Conservation (phyloP, 2,797 vertebrate species). For the Sylvia borin region DNA sequence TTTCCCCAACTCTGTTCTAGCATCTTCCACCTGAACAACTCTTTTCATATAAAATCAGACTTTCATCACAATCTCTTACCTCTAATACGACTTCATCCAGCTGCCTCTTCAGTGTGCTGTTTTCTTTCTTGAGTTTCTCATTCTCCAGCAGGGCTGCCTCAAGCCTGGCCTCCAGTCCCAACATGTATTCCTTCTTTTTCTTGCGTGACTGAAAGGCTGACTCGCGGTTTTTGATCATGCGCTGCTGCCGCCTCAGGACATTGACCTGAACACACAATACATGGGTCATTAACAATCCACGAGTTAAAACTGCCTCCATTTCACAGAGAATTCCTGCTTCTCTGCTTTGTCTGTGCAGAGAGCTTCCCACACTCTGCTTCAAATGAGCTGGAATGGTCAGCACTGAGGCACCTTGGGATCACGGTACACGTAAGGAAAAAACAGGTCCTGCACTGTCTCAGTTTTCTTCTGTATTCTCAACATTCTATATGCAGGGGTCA, state of each 20-base stretch:
- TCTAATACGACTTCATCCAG: slow-evolving; percentile 89
- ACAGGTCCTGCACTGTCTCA: not conserved
- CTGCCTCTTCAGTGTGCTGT: slow-evolving; percentile 88
- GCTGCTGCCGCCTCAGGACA: slow-evolving; percentile 88
- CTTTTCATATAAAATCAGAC: not conserved
- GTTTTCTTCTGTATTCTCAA: not conserved
- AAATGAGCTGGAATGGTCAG: not conserved
- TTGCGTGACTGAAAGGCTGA: slow-evolving; percentile 93
- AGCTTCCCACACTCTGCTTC: not conserved
- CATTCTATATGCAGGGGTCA: not conserved
- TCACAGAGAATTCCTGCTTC: not conserved
- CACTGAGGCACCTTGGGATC: not conserved
- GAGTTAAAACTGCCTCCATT: not conserved
- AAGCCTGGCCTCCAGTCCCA: slow-evolving; percentile 87
- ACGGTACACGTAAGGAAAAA: rapidly evolving
- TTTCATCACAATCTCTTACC: slow-evolving; percentile 71
- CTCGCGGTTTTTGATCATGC: slow-evolving; percentile 98
- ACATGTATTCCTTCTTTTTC: slow-evolving; percentile 96
- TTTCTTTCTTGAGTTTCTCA: slow-evolving; percentile 89
- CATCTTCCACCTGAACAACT: not conserved
- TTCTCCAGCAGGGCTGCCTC: slow-evolving; percentile 90
- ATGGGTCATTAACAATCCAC: not conserved
- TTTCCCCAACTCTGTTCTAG: not conserved
- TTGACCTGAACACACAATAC: slow-evolving; percentile 74
- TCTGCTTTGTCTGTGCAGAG: not conserved